phyloP scores from a whole-genome alignment of 2,797 vertebrate species.

The Hozukius guyotensis region DNA sequence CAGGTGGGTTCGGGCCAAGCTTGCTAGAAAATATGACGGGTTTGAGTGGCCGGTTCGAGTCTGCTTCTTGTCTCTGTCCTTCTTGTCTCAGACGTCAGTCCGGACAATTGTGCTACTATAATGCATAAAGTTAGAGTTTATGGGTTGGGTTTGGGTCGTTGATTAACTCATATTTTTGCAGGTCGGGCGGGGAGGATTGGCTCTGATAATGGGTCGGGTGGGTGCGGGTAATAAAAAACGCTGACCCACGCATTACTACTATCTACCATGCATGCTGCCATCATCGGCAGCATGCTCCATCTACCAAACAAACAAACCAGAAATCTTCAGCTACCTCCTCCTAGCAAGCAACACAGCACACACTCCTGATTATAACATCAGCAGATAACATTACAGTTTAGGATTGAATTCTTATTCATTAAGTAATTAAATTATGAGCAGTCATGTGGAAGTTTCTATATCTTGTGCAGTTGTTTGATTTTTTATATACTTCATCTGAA shows the following conservation, averaged over 20 bases:
- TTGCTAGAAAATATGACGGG: no score
- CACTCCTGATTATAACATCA: neutral
- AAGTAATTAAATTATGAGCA: neutral
- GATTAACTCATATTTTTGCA: neutral
- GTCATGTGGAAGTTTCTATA: neutral
- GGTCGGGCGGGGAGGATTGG: no score
- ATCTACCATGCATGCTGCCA: no score
- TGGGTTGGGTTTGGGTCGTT: neutral
- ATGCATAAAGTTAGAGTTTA: no score
- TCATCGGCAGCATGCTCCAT: neutral
- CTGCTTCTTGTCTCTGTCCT: no score
- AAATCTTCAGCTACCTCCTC: neutral
- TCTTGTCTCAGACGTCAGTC: no score
- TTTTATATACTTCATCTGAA: neutral
- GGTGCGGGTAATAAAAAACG: no score
- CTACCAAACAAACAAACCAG: neutral
- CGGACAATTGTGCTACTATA: no score
- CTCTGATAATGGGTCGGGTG: no score
- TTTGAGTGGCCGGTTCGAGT: no score
- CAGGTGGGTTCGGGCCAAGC: no score
- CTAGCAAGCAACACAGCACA: neutral
- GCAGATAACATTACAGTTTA: neutral
- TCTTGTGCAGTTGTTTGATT: neutral
- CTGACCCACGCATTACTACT: no score
- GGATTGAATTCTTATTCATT: neutral